phyloP scores from a whole-genome alignment of 2,113 vertebrate species.

The Ammospiza nelsoni region DNA sequence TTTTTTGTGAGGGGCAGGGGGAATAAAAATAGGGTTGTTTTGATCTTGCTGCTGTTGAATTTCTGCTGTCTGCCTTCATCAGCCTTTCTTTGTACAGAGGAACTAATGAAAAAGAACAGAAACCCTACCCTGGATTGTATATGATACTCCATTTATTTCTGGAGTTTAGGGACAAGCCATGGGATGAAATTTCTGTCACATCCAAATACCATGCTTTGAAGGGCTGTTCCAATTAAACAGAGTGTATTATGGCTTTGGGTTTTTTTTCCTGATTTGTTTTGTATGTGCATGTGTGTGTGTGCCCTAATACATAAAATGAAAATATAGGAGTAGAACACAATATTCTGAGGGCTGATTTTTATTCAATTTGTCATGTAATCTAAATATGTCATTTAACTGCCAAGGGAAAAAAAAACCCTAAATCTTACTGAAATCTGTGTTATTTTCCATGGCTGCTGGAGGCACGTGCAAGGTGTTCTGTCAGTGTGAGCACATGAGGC shows the following conservation, averaged over 20 bases:
- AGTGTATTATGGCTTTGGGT: rapidly evolving
- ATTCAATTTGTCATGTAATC: constrained; percentile 34
- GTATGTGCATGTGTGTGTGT: background rate
- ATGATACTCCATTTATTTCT: constrained; percentile 26
- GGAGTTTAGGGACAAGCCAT: background rate
- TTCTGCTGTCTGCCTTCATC: constrained; percentile 34
- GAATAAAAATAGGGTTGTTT: background rate
- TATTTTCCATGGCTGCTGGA: background rate
- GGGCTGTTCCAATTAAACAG: background rate
- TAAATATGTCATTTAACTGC: constrained; percentile 27
- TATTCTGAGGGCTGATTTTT: constrained; percentile 17
- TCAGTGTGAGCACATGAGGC: background rate
- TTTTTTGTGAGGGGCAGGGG: background rate
- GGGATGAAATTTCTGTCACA: constrained; percentile 23
- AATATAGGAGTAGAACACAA: background rate
- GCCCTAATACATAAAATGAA: background rate
- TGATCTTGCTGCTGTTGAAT: background rate
- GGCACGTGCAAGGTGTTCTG: background rate
- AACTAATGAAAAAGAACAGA: constrained; percentile 20
- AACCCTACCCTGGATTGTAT: background rate
- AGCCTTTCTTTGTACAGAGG: background rate
- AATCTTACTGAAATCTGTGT: background rate
- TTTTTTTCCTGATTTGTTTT: background rate
- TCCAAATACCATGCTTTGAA: background rate
- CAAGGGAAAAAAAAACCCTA: background rate